Base-by-base conservation (phyloP, 2,888 invertebrate species). In the Thumatha senex region DNA sequence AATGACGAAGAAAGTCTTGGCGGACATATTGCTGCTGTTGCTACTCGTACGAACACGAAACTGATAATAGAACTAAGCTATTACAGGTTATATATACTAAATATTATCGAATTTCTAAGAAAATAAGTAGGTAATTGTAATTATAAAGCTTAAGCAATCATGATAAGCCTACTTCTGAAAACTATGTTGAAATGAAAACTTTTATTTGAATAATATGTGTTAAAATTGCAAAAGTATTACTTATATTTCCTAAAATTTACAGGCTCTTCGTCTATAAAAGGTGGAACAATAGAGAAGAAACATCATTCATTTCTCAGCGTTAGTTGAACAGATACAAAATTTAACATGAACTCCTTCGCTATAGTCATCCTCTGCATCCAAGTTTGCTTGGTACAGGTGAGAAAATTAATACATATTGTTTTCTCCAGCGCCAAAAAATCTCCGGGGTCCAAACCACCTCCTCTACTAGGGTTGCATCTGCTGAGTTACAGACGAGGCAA, bases 361-460 rank as follows among this genome's bases (percentile, higher is more conserved):
- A 48, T 77, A 45, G 40, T 76, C 3, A 36, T 71, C 11, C 48
- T 76, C 46, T 76, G 71, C 61, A 51, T 65, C 48, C 75, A 75
- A 55, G 73, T 68, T 56, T 72, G 67, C 56, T 60, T 76, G 46
- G 40, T 74, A 43, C 75, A 77, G 62, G 76, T 77, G 51, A 61
- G 56, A 8, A 2, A 36, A 31, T 31, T 31, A 2, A 31, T 11
- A 31, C 11, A 5, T 10, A 31, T 31, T 31, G 10, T 8, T 31
- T 24, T 2, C 18, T 24, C 5, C 18, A 24, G 18, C 3, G 18
- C 18, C 18, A 2, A n/a, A n/a, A n/a, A n/a, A n/a, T n/a, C n/a
- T n/a, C n/a, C n/a, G n/a, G n/a, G n/a, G n/a, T n/a, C n/a, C n/a
- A n/a, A n/a, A n/a, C n/a, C n/a, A n/a, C n/a, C n/a, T n/a, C n/a